Evolutionary conservation across 2,888 invertebrate genomes (phyloP).

Genomic region (Calliphora vomitoria): DNA sequence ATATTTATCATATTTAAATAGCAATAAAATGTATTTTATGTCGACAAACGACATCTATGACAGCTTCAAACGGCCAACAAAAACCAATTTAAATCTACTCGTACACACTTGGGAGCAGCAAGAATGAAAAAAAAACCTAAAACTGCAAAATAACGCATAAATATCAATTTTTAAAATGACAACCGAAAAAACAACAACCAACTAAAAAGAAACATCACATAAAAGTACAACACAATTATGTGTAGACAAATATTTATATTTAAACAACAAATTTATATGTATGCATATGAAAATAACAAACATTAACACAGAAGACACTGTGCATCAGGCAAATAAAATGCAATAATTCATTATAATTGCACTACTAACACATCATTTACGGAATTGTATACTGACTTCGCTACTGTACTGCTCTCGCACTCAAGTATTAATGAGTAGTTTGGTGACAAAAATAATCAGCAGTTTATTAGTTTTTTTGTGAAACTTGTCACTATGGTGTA

Average conservation of each 20-base stretch:
- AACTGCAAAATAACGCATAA: constrained; percentile 75
- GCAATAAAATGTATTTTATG: constrained; percentile 81
- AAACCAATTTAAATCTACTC: constrained; percentile 55
- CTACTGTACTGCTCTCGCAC: background rate
- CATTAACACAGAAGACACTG: constrained; percentile 41
- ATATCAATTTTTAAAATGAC: constrained; percentile 69
- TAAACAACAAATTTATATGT: background rate
- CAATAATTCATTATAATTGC: constrained; percentile 83
- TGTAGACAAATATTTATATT: constrained; percentile 51
- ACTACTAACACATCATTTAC: constrained; percentile 68
- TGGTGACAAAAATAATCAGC: constrained; percentile 22
- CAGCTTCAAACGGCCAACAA: constrained; percentile 49
- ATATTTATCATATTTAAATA: constrained; percentile 82
- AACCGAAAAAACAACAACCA: constrained; percentile 21
- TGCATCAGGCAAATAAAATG: constrained; percentile 55
- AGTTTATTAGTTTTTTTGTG: constrained; percentile 1
- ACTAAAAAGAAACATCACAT: constrained; percentile 38
- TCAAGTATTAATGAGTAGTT: constrained; percentile 1
- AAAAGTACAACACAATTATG: constrained; percentile 52
- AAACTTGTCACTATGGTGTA: background rate
- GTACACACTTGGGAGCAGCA: background rate
- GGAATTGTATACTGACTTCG: constrained; percentile 6
- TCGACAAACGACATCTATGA: constrained; percentile 73
- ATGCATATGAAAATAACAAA: background rate
- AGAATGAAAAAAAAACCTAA: background rate